Conservation (phyloP, 2,113 vertebrate genomes). For the Ascaphus truei region DNA sequence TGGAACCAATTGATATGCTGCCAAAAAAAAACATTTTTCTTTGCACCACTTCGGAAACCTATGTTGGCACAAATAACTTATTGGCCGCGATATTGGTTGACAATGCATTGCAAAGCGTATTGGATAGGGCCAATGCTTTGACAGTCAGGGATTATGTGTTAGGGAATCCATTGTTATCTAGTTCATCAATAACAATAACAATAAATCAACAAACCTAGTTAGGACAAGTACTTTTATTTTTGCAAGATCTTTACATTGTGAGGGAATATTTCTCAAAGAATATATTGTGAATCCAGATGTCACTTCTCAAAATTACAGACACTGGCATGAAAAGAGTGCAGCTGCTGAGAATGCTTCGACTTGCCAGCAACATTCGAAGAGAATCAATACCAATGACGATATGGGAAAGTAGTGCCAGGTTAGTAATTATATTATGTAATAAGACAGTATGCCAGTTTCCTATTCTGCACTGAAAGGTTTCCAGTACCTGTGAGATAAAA, state of each 20-base stretch:
- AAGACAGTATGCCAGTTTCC: not conserved
- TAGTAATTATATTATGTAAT: constrained; percentile 27
- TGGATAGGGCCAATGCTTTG: no score
- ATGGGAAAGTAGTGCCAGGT: not conserved
- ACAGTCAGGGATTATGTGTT: no score
- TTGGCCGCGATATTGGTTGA: no score
- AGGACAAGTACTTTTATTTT: constrained; percentile 1
- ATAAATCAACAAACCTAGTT: not conserved
- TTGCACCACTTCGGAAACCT: no score
- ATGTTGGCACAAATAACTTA: no score
- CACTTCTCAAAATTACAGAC: constrained; percentile 20
- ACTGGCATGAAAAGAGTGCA: constrained; percentile 25
- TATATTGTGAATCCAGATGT: constrained; percentile 29
- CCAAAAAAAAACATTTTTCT: no score
- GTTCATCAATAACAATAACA: not conserved
- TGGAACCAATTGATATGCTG: no score
- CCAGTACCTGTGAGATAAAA: no score
- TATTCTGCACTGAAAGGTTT: no score
- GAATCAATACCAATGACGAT: constrained; percentile 34
- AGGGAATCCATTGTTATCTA: not conserved
- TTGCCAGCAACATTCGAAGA: constrained; percentile 18
- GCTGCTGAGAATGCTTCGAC: constrained; percentile 14
- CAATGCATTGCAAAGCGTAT: no score
- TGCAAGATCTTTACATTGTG: constrained; percentile 14
- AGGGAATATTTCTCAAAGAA: not conserved